Evolutionary conservation across 2,113 vertebrate species (phyloP).

Genomic region (Osmerus mordax): DNA sequence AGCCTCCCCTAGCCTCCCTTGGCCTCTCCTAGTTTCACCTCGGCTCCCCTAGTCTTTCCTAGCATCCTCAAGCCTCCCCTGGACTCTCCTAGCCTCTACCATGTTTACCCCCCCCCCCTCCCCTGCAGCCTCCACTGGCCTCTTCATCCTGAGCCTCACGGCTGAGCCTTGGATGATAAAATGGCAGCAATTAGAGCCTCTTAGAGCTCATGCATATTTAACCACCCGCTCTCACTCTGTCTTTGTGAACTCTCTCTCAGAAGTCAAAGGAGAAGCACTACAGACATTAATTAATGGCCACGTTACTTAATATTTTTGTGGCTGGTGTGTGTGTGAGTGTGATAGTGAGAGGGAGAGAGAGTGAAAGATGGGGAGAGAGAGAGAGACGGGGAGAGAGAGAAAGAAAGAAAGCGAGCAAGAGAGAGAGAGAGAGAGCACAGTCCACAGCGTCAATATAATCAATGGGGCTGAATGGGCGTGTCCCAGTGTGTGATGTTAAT

Average conservation of each 20-base stretch:
- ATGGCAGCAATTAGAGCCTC: no score
- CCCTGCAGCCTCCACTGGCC: no score
- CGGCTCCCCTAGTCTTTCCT: no score
- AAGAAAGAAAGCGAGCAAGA: not conserved
- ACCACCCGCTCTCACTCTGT: conserved; percentile 4
- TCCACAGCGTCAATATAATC: not conserved
- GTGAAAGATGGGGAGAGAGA: not conserved
- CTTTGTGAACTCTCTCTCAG: not conserved
- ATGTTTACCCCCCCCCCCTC: no score
- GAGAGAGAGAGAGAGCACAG: not conserved
- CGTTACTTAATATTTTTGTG: conserved; percentile 1
- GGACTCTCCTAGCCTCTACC: no score
- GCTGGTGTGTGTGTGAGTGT: not conserved
- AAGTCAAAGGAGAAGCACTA: conserved; percentile 20
- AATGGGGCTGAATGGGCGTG: not conserved
- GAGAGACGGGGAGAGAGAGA: not conserved
- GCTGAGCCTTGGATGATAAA: no score
- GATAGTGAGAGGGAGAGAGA: not conserved
- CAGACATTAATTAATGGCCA: conserved; percentile 35
- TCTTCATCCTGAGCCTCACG: no score
- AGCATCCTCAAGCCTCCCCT: no score
- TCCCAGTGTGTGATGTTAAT: no score
- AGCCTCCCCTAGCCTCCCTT: no score
- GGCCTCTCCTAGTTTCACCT: no score
- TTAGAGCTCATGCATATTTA: no score